These are phyloP conservation scores for Polyodon spathula DNA, from an alignment of 2,113 vertebrate genomes.

Conservation along the genomic window DNA sequence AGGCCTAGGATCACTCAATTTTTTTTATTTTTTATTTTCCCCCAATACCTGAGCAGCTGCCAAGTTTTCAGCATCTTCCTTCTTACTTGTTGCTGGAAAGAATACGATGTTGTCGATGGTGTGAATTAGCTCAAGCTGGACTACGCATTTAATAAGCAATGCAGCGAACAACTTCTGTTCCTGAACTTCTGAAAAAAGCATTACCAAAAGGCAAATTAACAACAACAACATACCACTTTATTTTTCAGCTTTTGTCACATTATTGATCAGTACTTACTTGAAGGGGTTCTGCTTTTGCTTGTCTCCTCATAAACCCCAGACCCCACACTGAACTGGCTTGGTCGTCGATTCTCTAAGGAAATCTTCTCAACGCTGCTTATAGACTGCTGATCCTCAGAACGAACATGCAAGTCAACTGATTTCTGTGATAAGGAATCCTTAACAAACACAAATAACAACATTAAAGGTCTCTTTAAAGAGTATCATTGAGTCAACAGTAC, in stretches of 20 bases:
- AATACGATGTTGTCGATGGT: constrained; percentile 98
- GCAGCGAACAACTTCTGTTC: constrained; percentile 92
- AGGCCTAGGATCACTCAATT: too few species aligned
- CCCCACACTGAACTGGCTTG: constrained; percentile 54
- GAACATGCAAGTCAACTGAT: constrained; percentile 85
- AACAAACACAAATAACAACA: neutral
- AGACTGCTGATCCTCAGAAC: constrained; percentile 71
- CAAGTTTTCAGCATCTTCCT: constrained; percentile 94
- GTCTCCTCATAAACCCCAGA: constrained; percentile 55
- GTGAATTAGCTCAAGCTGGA: constrained; percentile 97
- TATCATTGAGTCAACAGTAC: too few species aligned
- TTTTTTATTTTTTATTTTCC: too few species aligned
- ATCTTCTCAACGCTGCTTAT: constrained; percentile 48
- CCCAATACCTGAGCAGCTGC: constrained; percentile 81
- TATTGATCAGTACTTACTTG: constrained; percentile 52
- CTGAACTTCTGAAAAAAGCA: constrained; percentile 63
- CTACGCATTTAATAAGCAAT: constrained; percentile 94
- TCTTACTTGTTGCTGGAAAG: constrained; percentile 94
- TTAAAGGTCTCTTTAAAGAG: too few species aligned
- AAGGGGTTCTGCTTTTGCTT: constrained; percentile 58
- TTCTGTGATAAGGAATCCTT: constrained; percentile 96
- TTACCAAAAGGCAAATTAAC: constrained; percentile 3
- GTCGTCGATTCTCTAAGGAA: constrained; percentile 64
- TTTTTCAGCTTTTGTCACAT: too few species aligned
- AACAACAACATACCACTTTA: too few species aligned